Evolutionary conservation across 2,113 vertebrate genomes (phyloP).

Genomic region (Hyperoodon ampullatus): DNA sequence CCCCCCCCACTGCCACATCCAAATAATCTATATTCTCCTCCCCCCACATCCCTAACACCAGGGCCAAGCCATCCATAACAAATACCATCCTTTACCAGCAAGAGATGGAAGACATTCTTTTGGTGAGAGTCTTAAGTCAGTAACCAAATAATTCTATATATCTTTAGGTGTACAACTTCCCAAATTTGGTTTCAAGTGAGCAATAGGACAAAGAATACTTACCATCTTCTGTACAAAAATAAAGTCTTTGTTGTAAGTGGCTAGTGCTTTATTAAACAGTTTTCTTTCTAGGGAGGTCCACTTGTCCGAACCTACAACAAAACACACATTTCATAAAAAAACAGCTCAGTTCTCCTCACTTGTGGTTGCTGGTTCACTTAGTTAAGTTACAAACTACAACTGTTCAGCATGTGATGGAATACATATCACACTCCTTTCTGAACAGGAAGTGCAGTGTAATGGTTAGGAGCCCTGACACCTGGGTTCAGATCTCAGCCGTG

Average conservation of each 20-base stretch:
- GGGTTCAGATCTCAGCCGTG: neutral
- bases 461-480: neutral
- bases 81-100: neutral
- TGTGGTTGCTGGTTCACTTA: neutral
- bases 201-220: slow-evolving; percentile 56
- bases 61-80: neutral
- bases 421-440: neutral
- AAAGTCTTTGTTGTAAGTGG: slow-evolving; percentile 93
- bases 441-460: neutral
- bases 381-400: neutral
- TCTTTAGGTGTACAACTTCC: neutral
- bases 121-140: neutral
- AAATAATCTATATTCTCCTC: neutral
- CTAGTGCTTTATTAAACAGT: slow-evolving; percentile 90
- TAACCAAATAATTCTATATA: neutral
- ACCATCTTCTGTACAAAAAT: slow-evolving; percentile 92
- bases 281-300: slow-evolving; percentile 91
- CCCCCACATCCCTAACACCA: rapidly evolving
- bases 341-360: rapidly evolving
- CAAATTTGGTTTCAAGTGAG: neutral
- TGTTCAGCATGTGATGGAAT: neutral
- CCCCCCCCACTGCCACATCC: neutral
- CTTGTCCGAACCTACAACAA: slow-evolving; percentile 89
- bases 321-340: slow-evolving; percentile 36
- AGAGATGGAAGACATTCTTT: neutral